Percentiles rank a stretch among this genome's conserved stretches.
phyloP scores from a whole-genome alignment of 2,113 vertebrate species.

The Xiphorhynchus elegans region DNA sequence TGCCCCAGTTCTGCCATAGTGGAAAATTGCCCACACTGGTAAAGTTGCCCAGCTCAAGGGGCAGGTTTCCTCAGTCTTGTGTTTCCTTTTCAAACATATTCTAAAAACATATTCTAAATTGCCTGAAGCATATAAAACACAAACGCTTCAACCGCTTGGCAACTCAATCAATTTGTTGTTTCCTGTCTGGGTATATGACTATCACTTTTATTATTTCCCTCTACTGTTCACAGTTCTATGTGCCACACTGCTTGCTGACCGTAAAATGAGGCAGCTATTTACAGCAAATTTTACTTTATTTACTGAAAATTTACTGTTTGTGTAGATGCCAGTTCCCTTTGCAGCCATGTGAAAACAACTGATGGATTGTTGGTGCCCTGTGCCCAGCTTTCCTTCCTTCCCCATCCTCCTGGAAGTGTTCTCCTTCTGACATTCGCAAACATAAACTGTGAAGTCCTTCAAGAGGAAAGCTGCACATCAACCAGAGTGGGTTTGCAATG shows the following conservation, averaged over 20 bases:
- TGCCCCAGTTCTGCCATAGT: fast-evolving
- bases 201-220: background rate
- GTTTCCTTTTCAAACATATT: background rate
- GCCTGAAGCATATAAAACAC: fast-evolving
- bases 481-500: background rate
- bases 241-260: background rate
- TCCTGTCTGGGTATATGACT: background rate
- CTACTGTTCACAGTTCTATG: background rate
- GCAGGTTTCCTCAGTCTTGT: background rate
- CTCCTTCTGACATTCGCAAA: background rate
- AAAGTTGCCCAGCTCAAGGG: background rate
- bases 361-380: background rate
- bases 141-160: background rate
- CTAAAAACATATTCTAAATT: background rate
- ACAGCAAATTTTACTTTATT: too few relatives aligned
- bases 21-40: background rate
- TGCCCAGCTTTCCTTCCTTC: background rate
- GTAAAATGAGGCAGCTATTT: background rate
- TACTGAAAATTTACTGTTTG: too few relatives aligned
- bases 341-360: background rate
- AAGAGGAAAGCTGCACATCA: background rate
- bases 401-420: fast-evolving
- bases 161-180: background rate
- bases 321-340: background rate
- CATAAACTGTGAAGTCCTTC: background rate